Base-by-base conservation (phyloP, 2,888 invertebrate genomes). In the Ophion costatus region DNA sequence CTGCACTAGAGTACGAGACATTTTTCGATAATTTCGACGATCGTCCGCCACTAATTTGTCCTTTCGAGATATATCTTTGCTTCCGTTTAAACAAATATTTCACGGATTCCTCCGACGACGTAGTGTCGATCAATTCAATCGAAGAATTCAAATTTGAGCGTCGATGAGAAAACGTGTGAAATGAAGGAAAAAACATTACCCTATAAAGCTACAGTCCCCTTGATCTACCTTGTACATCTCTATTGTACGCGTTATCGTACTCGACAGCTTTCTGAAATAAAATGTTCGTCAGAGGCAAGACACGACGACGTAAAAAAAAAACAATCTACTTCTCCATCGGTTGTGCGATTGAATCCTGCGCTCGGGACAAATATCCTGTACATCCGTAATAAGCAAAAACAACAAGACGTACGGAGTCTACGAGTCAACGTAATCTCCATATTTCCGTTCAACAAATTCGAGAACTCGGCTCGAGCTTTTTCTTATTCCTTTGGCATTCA, bases 341-440 rank as follows among this genome's bases (percentile, higher is more conserved):
- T 84, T 84, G 84, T 84, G 81, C 84, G 84, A 77, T 76, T 38
- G 56, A 61, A 74, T 81, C 81, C 77, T 84, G 74, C 69, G 22
- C 33, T 70, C 51, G 78, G 57, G 22, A 57, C 64, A 57, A 45
- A 17, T 57, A 76, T 38, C 56, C 22, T 14, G 11, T 66, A 24
- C 56, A 14, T 75, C 56, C 14, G 17, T 51, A 51, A 7, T 38
- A 38, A 38, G 7, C 38, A 51, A 51, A 51, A 17, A 51, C 14
- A 17, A 51, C 17, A 51, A 51, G 17, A 51, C 14, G 14, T 51
- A 5, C 14, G 14, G 14, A 51, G 17, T 51, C 51, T 57, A 56
- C 51, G 4, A 51, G 51, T 51, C 51, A 57, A 56, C 51, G 57
- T 6, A 57, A 51, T 17, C 51, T 51, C 51, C 5, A 51, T n/a